Evolutionary conservation across 2,113 vertebrate species (phyloP).

Genomic region (Melanostigma gelatinosum): DNA sequence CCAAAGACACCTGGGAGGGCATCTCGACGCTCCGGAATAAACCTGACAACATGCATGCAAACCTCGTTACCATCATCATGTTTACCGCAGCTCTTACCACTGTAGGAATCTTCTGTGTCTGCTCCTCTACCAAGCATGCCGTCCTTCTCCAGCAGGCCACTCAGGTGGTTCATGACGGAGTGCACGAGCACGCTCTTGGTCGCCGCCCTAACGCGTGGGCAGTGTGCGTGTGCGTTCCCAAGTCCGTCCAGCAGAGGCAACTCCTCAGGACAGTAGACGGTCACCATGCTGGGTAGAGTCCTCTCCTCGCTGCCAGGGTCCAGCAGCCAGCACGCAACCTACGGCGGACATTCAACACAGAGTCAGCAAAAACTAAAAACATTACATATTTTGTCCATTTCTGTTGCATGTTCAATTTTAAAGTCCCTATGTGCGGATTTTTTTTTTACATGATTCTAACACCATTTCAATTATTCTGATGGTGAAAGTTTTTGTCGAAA

Average conservation of each 20-base stretch:
- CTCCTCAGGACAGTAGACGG: conserved; percentile 88
- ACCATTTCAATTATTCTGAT: neutral
- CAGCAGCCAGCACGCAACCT: conserved; percentile 96
- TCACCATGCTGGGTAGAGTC: conserved; percentile 93
- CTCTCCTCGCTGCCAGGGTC: conserved; percentile 90
- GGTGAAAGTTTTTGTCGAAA: neutral
- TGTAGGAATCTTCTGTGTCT: neutral
- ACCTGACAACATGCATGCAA: conserved; percentile 74
- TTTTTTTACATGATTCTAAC: neutral
- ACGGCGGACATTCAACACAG: conserved; percentile 10
- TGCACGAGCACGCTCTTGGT: conserved; percentile 88
- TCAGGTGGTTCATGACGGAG: conserved; percentile 86
- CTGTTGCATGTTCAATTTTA: neutral
- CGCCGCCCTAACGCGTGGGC: conserved; percentile 89
- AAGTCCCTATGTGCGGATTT: neutral
- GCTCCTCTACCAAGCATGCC: conserved; percentile 85
- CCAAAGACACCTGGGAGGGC: conserved; percentile 93
- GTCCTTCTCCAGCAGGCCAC: conserved; percentile 84
- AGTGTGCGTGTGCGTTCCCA: conserved; percentile 79
- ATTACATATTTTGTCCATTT: neutral
- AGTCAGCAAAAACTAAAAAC: neutral
- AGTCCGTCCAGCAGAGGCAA: conserved; percentile 88
- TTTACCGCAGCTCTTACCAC: neutral
- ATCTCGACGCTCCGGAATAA: conserved; percentile 91
- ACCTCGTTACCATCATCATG: neutral